phyloP scores from a whole-genome alignment of 2,113 vertebrate genomes.

The Anser brachyrhynchus region DNA sequence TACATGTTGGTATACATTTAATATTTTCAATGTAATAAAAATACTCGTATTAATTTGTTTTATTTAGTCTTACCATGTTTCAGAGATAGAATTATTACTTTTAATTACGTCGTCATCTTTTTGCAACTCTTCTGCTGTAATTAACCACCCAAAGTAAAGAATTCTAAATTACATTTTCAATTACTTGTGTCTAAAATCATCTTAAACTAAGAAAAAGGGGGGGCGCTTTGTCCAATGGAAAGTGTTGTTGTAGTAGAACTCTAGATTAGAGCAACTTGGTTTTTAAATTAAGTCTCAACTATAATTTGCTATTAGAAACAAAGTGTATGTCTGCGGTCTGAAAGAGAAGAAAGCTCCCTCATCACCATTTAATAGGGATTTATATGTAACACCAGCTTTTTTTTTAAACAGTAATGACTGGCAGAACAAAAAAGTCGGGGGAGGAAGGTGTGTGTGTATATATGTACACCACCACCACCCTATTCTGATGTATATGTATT shows the following conservation, averaged over 20 bases:
- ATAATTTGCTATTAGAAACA: slow-evolving; percentile 69
- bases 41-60: slow-evolving; percentile 19
- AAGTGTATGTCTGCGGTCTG: slow-evolving; percentile 38
- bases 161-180: slow-evolving; percentile 75
- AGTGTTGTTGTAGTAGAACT: slow-evolving; percentile 61
- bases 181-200: slow-evolving; percentile 72
- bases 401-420: background rate
- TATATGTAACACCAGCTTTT: slow-evolving; percentile 50
- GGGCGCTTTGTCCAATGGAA: slow-evolving; percentile 59
- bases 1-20: background rate
- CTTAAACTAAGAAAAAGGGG: slow-evolving; percentile 51
- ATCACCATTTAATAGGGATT: slow-evolving; percentile 39
- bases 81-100: slow-evolving; percentile 49
- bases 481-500: background rate
- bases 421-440: background rate
- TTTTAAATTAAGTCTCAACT: slow-evolving; percentile 79
- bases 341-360: slow-evolving; percentile 37
- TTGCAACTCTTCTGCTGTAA: slow-evolving; percentile 69
- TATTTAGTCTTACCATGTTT: slow-evolving; percentile 56
- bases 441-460: background rate
- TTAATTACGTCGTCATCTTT: slow-evolving; percentile 66
- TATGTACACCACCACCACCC: background rate
- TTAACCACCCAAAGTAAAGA: slow-evolving; percentile 74
- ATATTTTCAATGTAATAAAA: background rate
- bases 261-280: slow-evolving; percentile 71